Base-by-base conservation (phyloP, 1,140 invertebrate species). In the Solenopsis fugax region DNA sequence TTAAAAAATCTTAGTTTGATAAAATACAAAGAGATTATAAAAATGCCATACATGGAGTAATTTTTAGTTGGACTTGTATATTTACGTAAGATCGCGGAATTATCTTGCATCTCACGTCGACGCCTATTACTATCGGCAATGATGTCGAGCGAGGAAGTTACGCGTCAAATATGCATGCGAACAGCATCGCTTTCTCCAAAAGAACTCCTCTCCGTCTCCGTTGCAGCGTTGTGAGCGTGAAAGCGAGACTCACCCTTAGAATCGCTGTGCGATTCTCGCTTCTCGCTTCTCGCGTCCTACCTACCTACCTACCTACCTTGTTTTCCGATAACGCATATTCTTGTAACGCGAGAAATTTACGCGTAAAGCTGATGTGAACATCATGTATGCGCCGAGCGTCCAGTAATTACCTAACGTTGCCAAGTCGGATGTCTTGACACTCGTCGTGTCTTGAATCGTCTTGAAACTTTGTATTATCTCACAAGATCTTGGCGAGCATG, bases 201-300 rank as follows among this genome's bases (percentile, higher is more conserved):
- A 78, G 82, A 85, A 48, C 72, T 50, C 21, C 18, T 45, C 60
- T 29, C 7, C 37, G 6, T n/a, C n/a, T n/a, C n/a, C n/a, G n/a
- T n/a, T n/a, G n/a, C n/a, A n/a, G n/a, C n/a, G n/a, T 16, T 12
- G 45, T 34, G 13, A 24, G 45, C 56, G 72, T 45, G 82, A 78
- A 65, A 78, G 82, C 73, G 73, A 85, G 72, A 24, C 67, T 76
- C 54, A 41, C 73, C 82, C 60, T 85, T 85, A 85, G 73, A 54
- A 54, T 50, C 41, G 56, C 37, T 5, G 0, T 5, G 1, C 41
- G 41, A 2, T 5, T 7, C 41, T 41, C 41, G 41, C 41, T 5
- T 41, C 41, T 41, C 48, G 34, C 13, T 6, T 64, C 34, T 48
- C 41, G 56, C 37, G 12, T 77, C 58, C 45, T 54, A 56, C 9